These are phyloP conservation scores for Odontophorus gujanensis DNA, from an alignment of 2,113 vertebrate species.

Conservation along the genomic window DNA sequence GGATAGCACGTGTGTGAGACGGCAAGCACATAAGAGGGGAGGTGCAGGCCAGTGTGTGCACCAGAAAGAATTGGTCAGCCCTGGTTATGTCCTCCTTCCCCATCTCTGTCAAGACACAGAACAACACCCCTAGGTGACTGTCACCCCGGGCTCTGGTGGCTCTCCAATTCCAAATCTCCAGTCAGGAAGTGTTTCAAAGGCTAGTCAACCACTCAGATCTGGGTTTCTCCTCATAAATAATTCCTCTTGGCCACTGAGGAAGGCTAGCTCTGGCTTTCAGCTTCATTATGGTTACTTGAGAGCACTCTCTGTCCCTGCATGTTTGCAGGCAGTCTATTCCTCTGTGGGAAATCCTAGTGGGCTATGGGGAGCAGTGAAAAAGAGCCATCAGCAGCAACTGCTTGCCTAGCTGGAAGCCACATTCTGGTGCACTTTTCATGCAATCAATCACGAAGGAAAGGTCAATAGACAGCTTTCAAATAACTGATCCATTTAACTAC, in stretches of 20 bases:
- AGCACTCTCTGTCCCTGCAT: conserved; percentile 46
- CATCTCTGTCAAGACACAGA: background rate
- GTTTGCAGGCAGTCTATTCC: conserved; percentile 52
- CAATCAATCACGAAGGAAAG: conserved; percentile 75
- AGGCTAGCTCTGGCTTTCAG: conserved; percentile 56
- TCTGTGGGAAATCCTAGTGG: conserved; percentile 71
- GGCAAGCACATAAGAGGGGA: background rate
- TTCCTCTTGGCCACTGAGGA: conserved; percentile 59
- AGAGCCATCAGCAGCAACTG: conserved; percentile 56
- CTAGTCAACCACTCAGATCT: conserved; percentile 58
- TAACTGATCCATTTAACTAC: conserved; percentile 78
- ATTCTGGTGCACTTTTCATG: conserved; percentile 58
- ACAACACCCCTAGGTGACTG: background rate
- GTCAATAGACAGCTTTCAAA: conserved; percentile 79
- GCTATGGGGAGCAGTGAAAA: conserved; percentile 48
- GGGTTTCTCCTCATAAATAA: conserved; percentile 77
- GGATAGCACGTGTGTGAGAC: background rate
- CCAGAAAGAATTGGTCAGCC: background rate
- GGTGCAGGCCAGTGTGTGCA: background rate
- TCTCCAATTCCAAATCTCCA: conserved; percentile 47
- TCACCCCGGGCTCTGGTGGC: conserved; percentile 26
- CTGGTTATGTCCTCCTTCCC: background rate
- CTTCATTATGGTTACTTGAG: conserved; percentile 71
- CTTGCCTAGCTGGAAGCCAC: conserved; percentile 72
- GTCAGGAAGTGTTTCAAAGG: conserved; percentile 66